These are phyloP conservation scores for Yponomeuta cagnagella DNA, from an alignment of 2,888 invertebrate genomes.

Conservation along the genomic window DNA sequence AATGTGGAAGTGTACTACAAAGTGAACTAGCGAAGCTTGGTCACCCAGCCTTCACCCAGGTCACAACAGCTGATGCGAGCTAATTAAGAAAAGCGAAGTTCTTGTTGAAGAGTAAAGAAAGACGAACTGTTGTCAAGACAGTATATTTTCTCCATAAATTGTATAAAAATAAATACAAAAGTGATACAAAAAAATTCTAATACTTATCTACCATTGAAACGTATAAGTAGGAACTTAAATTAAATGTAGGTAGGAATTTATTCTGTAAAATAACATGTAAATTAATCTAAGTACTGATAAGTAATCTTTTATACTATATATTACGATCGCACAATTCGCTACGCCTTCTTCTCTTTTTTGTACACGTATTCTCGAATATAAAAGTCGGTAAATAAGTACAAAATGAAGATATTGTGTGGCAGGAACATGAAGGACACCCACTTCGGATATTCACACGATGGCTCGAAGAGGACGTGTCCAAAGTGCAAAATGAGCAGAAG, in stretches of 20 bases:
- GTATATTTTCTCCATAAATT: no score
- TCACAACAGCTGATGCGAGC: no score
- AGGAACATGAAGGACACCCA: conserved; percentile 74
- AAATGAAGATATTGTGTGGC: conserved; percentile 81
- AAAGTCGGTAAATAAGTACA: conserved; percentile 80
- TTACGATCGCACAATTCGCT: not conserved
- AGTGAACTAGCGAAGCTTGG: no score
- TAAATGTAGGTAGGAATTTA: not conserved
- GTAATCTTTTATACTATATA: not conserved
- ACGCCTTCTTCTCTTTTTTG: conserved; percentile 47
- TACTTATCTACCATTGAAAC: no score
- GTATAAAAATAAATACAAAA: no score
- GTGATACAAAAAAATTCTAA: no score
- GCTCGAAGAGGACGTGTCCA: conserved; percentile 68
- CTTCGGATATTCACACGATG: conserved; percentile 79
- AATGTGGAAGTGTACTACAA: no score
- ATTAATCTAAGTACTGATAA: not conserved
- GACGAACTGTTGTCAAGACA: no score
- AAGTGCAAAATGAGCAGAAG: conserved; percentile 77
- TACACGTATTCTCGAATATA: conserved; percentile 80
- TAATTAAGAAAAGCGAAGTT: no score
- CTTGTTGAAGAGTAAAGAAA: no score
- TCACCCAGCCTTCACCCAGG: no score
- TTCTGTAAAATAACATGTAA: not conserved
- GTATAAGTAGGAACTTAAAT: not conserved